Evolutionary conservation across 2,888 invertebrate genomes (phyloP).

Genomic region (Zele albiditarsus): DNA sequence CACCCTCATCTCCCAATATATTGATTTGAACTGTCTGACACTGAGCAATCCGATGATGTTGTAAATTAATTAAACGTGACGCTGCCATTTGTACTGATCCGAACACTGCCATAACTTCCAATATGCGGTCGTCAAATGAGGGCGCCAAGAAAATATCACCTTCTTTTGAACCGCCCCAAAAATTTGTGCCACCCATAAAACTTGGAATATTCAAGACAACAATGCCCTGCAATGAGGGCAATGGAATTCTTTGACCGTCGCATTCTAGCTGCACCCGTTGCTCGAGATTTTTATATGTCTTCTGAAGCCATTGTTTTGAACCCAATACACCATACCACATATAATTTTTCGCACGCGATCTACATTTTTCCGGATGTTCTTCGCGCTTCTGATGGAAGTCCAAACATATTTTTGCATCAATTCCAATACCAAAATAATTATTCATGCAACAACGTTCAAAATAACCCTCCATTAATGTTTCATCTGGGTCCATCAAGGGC

Average conservation of each 20-base stretch:
- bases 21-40: slow-evolving; percentile 97
- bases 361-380: slow-evolving; percentile 96
- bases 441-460: slow-evolving; percentile 98
- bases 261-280: slow-evolving; percentile 96
- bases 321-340: slow-evolving; percentile 94
- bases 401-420: slow-evolving; percentile 97
- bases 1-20: slow-evolving; percentile 92
- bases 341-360: slow-evolving; percentile 94
- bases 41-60: slow-evolving; percentile 97
- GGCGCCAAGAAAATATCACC: slow-evolving; percentile 94
- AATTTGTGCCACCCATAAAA: slow-evolving; percentile 98
- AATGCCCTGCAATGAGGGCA: slow-evolving; percentile 96
- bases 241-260: slow-evolving; percentile 94
- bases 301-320: slow-evolving; percentile 87
- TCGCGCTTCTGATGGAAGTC: slow-evolving; percentile 98
- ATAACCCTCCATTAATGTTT: slow-evolving; percentile 89
- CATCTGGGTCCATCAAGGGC: slow-evolving; percentile 94
- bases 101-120: slow-evolving; percentile 98
- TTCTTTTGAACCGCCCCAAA: slow-evolving; percentile 96
- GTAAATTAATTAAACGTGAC: slow-evolving; percentile 93
- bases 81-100: slow-evolving; percentile 99
- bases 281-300: slow-evolving; percentile 96
- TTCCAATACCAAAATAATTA: slow-evolving; percentile 98
- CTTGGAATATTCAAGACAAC: slow-evolving; percentile 97
- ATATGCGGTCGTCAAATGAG: slow-evolving; percentile 94